phyloP scores from a whole-genome alignment of 1,140 invertebrate species.

The Pinna nobilis region DNA sequence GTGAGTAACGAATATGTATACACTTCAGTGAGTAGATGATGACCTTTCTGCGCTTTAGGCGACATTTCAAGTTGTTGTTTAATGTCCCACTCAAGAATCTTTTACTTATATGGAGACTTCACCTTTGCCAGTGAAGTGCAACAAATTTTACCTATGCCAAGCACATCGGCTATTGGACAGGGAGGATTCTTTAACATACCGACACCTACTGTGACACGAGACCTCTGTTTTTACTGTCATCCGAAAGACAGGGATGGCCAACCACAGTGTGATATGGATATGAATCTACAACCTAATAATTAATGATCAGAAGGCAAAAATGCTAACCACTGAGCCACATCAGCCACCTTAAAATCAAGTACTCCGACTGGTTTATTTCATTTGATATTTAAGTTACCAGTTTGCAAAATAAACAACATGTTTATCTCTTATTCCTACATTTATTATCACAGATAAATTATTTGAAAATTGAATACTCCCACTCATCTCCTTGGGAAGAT shows the following conservation, averaged over 20 bases:
- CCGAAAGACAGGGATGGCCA: too few species aligned
- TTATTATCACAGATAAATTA: not conserved
- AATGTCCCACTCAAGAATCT: too few species aligned
- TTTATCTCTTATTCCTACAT: not conserved
- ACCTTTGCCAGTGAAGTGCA: too few species aligned
- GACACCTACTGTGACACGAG: too few species aligned
- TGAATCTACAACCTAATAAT: not conserved
- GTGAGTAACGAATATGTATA: slow-evolving; percentile 65
- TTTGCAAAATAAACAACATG: not conserved
- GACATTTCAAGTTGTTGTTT: too few species aligned
- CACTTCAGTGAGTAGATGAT: not conserved
- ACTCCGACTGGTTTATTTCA: not conserved
- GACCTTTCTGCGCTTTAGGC: not conserved
- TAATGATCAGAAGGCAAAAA: too few species aligned
- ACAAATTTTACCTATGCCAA: too few species aligned
- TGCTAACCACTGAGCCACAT: too few species aligned
- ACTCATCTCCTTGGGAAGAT: not conserved
- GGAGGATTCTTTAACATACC: too few species aligned
- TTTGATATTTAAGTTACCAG: not conserved
- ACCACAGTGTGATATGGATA: too few species aligned
- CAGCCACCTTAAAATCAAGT: not conserved
- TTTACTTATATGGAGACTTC: too few species aligned
- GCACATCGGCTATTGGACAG: not conserved
- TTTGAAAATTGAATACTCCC: not conserved
- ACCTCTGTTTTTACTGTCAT: too few species aligned